Evolutionary conservation across 2,113 vertebrate species (phyloP).

Genomic region (Urocynchramus pylzowi): DNA sequence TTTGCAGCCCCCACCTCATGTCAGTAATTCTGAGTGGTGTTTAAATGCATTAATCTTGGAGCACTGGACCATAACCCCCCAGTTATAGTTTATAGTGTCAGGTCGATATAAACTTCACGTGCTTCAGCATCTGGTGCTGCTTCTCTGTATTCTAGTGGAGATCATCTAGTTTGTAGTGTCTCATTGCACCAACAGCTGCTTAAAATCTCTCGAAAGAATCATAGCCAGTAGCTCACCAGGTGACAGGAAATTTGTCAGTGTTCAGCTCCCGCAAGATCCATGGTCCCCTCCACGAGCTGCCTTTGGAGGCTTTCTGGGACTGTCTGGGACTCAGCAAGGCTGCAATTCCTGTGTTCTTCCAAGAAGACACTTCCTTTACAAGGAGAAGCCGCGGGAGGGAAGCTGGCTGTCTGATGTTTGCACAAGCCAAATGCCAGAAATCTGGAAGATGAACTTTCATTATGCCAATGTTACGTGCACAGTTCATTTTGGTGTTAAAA

Average conservation of each 20-base stretch:
- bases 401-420: background rate
- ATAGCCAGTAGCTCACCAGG: background rate
- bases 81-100: background rate
- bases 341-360: background rate
- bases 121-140: background rate
- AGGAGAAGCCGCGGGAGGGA: background rate
- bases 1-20: background rate
- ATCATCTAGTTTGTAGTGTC: background rate
- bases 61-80: background rate
- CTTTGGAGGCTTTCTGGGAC: background rate
- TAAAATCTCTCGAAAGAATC: background rate
- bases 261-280: background rate
- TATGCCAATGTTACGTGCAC: background rate
- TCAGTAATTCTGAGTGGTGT: background rate
- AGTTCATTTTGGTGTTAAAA: background rate
- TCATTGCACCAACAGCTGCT: constrained; percentile 9
- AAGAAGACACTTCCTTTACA: background rate
- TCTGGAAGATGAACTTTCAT: background rate
- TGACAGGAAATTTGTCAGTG: background rate
- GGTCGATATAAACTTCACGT: background rate
- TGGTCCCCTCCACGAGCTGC: background rate
- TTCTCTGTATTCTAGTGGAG: background rate
- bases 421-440: background rate
- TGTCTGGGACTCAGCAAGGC: background rate
- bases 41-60: background rate